These are phyloP conservation scores for Saccostrea glomerata DNA, from an alignment of 1,140 invertebrate species.

Conservation along the genomic window DNA sequence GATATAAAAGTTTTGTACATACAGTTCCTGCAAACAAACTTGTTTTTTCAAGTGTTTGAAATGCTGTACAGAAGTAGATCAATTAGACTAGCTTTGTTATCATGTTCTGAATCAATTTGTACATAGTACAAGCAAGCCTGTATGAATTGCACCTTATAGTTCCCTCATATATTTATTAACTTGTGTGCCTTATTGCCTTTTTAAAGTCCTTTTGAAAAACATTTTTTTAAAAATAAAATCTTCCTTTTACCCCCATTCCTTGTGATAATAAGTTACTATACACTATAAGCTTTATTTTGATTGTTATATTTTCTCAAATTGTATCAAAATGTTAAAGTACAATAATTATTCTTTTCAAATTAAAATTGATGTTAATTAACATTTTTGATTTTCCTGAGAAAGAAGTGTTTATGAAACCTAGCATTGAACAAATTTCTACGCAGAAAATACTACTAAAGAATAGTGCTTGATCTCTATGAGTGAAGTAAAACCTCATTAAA, in stretches of 20 bases:
- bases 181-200: conserved; percentile 27
- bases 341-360: too few relatives aligned
- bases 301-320: background rate
- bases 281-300: background rate
- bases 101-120: background rate
- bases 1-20: background rate
- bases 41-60: background rate
- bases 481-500: too few relatives aligned
- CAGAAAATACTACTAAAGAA: background rate
- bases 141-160: background rate
- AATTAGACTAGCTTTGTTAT: background rate
- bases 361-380: too few relatives aligned
- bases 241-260: background rate
- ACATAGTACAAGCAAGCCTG: background rate
- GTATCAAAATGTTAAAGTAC: too few relatives aligned
- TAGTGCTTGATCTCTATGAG: background rate
- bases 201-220: background rate
- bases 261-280: background rate
- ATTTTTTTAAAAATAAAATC: background rate
- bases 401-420: background rate
- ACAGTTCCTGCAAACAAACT: background rate
- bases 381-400: too few relatives aligned
- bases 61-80: background rate
- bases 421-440: background rate
- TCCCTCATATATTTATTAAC: background rate